Evolutionary conservation across 2,113 vertebrate genomes (phyloP), one percentile per base, ranked within the genome.

Genomic region (Phylloscopus trochilus): DNA sequence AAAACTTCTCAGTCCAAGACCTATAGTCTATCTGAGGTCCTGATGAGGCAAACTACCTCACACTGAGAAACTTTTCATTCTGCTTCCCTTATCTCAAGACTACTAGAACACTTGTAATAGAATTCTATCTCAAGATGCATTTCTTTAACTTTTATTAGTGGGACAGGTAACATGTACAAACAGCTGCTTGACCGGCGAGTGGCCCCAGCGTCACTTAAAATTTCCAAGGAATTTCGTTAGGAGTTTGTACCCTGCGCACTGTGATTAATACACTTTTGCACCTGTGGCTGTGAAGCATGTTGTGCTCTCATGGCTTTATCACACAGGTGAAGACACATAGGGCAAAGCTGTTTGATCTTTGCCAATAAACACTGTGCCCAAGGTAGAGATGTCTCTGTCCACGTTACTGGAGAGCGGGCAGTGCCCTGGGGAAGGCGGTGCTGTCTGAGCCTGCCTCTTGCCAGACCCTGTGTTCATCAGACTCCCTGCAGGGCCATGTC

Each of bases 401-500:
- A 3, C 5, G 12, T 46, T 49, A 53, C 37, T 70, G 9, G 67
- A 33, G 47, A 17, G 59, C 0, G 1, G 24, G 28, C 23, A 7
- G 18, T 2, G 44, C 17, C 21, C 51, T 14, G 72, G 33, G 33
- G 56, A 10, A 33, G 35, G 28, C 11, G 0, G n/a, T 11, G 60
- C 62, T 5, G 5, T 6, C 64, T 6, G 22, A 31, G 22, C 6
- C 53, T 14, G 8, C 21, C 31, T 58, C 64, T 59, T 12, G 24
- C 30, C 37, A 35, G 37, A 39, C 23, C 13, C 6, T 2, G 56
- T 1, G 2, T 3, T 18, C 33, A 17, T 5, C 44, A 17, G 9
- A 0, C 13, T 41, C 16, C 35, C 37, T 35, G 12, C 1, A 13
- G 15, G 31, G 8, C 44, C 33, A 2, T 6, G 10, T 6, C 17